Evolutionary conservation across 2,888 invertebrate genomes (phyloP), one percentile per base, ranked within the genome.

Genomic region (Metellina segmentata): DNA sequence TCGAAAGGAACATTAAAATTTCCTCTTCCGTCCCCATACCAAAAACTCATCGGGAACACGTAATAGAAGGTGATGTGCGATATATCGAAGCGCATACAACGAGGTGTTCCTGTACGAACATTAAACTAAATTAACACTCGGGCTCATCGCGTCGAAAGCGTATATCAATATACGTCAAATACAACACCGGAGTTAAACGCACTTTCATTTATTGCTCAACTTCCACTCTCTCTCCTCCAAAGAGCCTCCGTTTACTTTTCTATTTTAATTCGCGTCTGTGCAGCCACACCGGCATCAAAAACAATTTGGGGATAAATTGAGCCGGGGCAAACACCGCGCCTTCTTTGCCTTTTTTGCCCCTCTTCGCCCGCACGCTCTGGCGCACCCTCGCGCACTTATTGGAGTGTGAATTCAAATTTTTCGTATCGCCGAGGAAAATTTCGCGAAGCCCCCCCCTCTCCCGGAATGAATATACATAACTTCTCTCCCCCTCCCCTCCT

Each of bases 251-350:
- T 51, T 71, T 82, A 82, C 70, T 82, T 82, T 71, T 13, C 16
- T 49, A 52, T 82, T 74, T 85, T 85, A 48, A 53, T 87, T 87
- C 70, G 7, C 52, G 70, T 69, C 89, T 89, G 89, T 34, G 34
- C 48, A 53, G 89, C 89, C 78, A 49, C 85, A 79, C 89, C 85
- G 88, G 79, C 83, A 90, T 91, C 91, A 87, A 88, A 88, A 91
- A 88, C 87, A 91, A 91, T 91, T 91, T 91, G 91, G 83, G 91
- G 87, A 82, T 79, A 87, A 91, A 91, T 90, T 87, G 91, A 7
- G 87, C 82, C 77, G 77, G 53, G 82, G 86, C 91, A 86, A 86
- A 90, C 77, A 83, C 83, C 82, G 19, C 72, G 48, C 19, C n/a
- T 69, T 77, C 34, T 74, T 83, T 82, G 13, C 49, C n/a, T 69